Evolutionary conservation across 2,113 vertebrate genomes (phyloP).

Genomic region (Epinephelus cyanopodus): DNA sequence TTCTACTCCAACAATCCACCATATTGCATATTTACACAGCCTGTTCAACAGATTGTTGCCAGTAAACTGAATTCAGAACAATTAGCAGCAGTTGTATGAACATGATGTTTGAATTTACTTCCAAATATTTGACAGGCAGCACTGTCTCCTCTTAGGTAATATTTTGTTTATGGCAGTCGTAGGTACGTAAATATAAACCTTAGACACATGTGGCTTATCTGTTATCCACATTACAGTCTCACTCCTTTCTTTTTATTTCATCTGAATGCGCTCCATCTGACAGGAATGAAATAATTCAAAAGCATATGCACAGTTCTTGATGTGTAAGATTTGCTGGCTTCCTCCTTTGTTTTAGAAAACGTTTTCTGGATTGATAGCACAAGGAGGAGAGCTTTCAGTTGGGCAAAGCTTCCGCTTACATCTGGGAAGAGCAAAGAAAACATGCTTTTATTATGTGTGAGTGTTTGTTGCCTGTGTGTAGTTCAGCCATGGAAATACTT

Average conservation of each 20-base stretch:
- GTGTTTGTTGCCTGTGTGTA: conserved; percentile 13
- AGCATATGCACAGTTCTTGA: conserved; percentile 3
- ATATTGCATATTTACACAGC: conserved; percentile 46
- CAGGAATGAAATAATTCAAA: conserved; percentile 37
- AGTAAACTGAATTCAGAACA: conserved; percentile 21
- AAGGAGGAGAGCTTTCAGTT: conserved; percentile 47
- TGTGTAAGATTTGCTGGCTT: neutral
- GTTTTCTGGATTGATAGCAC: conserved; percentile 49
- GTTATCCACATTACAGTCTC: conserved; percentile 10
- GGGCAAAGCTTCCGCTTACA: conserved; percentile 62
- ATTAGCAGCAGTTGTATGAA: conserved; percentile 23
- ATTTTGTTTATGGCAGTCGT: neutral
- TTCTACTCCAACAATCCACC: neutral
- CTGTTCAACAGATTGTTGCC: neutral
- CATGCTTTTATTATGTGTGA: conserved; percentile 39
- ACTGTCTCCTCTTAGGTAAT: neutral
- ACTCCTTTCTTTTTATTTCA: conserved; percentile 28
- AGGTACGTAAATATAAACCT: neutral
- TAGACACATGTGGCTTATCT: neutral
- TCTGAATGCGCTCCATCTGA: conserved; percentile 25
- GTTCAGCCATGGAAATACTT: conserved; percentile 62
- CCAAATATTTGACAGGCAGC: conserved; percentile 15
- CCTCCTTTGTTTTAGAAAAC: conserved; percentile 17
- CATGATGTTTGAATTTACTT: conserved; percentile 28
- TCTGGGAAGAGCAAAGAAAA: conserved; percentile 74